phyloP scores from a whole-genome alignment of 2,113 vertebrate species.

The Saccopteryx bilineata region DNA sequence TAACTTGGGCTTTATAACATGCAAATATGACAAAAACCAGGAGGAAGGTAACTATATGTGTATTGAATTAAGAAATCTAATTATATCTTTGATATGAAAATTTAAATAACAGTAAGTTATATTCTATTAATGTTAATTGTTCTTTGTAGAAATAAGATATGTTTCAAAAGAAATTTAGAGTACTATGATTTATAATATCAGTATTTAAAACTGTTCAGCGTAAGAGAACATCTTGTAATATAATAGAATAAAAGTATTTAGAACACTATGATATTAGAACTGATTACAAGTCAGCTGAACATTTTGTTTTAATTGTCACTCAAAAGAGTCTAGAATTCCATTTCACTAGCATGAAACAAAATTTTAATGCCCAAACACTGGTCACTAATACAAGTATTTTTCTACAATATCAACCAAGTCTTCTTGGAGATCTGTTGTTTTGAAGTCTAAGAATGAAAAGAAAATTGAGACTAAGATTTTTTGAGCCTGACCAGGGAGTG shows the following conservation, averaged over 20 bases:
- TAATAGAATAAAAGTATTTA: background rate
- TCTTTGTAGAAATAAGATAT: background rate
- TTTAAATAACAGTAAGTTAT: background rate
- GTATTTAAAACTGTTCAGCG: background rate
- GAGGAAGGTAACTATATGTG: background rate
- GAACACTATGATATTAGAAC: background rate
- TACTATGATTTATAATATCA: background rate
- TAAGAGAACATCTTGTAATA: background rate
- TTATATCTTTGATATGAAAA: background rate
- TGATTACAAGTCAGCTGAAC: background rate
- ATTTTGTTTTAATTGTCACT: background rate
- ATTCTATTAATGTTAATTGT: background rate
- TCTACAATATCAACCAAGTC: background rate
- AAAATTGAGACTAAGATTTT: background rate
- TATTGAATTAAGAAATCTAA: constrained; percentile 26
- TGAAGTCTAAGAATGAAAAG: background rate
- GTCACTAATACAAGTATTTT: background rate
- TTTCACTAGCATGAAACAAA: background rate
- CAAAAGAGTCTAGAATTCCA: background rate
- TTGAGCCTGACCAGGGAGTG: background rate
- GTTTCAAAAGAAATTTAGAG: background rate
- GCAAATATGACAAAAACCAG: background rate
- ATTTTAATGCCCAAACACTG: background rate
- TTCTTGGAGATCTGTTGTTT: background rate
- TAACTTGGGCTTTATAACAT: background rate